Base-by-base conservation (phyloP, 2,888 invertebrate species). In the Dromius quadrimaculatus region DNA sequence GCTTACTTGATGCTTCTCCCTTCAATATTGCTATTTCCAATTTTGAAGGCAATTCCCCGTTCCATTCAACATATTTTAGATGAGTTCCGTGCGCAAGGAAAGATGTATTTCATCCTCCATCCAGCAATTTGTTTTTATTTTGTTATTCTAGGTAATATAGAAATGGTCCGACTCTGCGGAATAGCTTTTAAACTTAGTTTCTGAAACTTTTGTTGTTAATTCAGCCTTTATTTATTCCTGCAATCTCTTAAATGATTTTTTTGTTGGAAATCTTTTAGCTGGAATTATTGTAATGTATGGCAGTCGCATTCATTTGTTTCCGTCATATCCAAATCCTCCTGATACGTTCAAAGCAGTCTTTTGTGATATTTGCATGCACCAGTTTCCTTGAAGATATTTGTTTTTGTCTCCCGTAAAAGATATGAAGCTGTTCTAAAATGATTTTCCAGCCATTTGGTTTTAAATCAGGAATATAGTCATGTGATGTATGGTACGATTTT, bases 61-160 rank as follows among this genome's bases (percentile, higher is more conserved):
- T 70, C 70, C 70, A 70, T 70, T 70, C 61, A 50, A 70, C 62
- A 70, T 62, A 70, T 70, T 70, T 70, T 62, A 62, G 70, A 70
- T 70, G 70, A 50, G 70, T 50, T 70, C 70, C 47, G 11, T 15
- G 28, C 47, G n/a, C 17, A 34, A 13, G 57, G 28, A 63, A 34
- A 22, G n/a, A 23, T 15, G 11, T 54, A 54, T 59, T 32, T 69
- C 68, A 59, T 32, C 15, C 68, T 45, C 43, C 59, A 59, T 65
- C 61, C 32, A 61, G 45, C 61, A 57, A 19, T 69, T 69, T 66
- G 66, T 66, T 66, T 66, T 66, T 66, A 66, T 66, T 66, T 66
- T 57, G 66, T 66, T 66, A 66, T 66, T 66, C 19, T 41, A 20
- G 5, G 66, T 66, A 38, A 66, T 66, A 66, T 66, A 38, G 66